phyloP scores from a whole-genome alignment of 2,797 vertebrate species.

The Phalanger gymnotis region DNA sequence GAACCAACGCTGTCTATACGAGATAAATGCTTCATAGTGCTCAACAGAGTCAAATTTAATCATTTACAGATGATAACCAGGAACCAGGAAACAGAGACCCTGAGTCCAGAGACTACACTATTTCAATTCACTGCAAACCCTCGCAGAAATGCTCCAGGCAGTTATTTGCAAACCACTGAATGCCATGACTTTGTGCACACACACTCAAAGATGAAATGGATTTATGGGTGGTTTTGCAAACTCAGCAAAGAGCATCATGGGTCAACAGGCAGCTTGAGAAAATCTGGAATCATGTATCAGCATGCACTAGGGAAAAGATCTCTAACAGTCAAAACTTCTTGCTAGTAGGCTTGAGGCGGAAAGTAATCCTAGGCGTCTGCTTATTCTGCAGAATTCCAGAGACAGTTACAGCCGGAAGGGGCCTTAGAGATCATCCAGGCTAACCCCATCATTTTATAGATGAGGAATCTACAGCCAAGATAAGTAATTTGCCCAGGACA shows the following conservation, averaged over 20 bases:
- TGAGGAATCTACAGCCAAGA: conserved; percentile 6
- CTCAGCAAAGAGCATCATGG: conserved; percentile 44
- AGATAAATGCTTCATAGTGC: not conserved
- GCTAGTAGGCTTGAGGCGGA: not conserved
- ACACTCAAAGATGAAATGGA: not conserved
- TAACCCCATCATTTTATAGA: not conserved
- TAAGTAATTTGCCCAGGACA: conserved; percentile 21
- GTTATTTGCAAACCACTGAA: conserved; percentile 69
- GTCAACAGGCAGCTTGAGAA: conserved; percentile 21
- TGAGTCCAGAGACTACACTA: conserved; percentile 27
- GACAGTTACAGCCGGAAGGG: conserved; percentile 26
- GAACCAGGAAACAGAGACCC: conserved; percentile 17
- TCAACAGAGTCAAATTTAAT: not conserved
- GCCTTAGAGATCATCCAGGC: not conserved
- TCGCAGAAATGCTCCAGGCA: conserved; percentile 49
- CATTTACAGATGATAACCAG: conserved; percentile 22
- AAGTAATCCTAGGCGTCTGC: conserved; percentile 14
- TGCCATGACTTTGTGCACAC: conserved; percentile 20
- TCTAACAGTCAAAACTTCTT: conserved; percentile 16
- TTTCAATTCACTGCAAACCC: conserved; percentile 36
- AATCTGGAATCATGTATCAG: conserved; percentile 55
- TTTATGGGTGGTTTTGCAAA: conserved; percentile 55
- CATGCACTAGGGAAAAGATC: conserved; percentile 42
- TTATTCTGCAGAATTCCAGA: conserved; percentile 4
- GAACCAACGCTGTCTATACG: not conserved